Conservation (phyloP, 2,113 vertebrate species). For the Glareola pratincola region DNA sequence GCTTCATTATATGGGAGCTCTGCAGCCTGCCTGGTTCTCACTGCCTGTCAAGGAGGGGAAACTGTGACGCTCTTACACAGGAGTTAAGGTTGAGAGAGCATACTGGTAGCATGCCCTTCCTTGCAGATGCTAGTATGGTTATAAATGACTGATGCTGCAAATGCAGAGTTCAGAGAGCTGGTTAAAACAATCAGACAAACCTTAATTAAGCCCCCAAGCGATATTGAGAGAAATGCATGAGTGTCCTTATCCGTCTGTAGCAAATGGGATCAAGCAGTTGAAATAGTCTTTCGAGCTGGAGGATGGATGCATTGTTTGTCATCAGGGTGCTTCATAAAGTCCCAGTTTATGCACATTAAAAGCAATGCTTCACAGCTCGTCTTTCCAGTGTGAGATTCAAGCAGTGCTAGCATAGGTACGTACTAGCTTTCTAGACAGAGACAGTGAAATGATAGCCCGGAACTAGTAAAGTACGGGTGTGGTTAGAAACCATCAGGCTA, state of each 20-base stretch:
- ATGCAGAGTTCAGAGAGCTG: not conserved
- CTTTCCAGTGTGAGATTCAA: not conserved
- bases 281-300: not conserved
- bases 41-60: not conserved
- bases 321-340: not conserved
- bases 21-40: not conserved
- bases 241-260: not conserved
- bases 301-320: not conserved
- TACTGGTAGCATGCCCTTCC: not conserved
- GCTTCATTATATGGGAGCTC: not conserved
- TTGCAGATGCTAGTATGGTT: not conserved
- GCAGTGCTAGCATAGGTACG: not conserved
- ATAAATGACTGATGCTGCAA: not conserved
- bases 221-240: not conserved
- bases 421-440: not conserved
- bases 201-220: not conserved
- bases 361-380: not conserved
- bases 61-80: not conserved
- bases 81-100: slow-evolving; percentile 29
- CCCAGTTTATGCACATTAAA: not conserved
- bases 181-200: not conserved
- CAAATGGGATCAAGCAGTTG: not conserved
- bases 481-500: not conserved
- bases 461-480: not conserved
- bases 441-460: not conserved